Conservation (phyloP, 1,140 invertebrate genomes). For the Drosophila rhopaloa region DNA sequence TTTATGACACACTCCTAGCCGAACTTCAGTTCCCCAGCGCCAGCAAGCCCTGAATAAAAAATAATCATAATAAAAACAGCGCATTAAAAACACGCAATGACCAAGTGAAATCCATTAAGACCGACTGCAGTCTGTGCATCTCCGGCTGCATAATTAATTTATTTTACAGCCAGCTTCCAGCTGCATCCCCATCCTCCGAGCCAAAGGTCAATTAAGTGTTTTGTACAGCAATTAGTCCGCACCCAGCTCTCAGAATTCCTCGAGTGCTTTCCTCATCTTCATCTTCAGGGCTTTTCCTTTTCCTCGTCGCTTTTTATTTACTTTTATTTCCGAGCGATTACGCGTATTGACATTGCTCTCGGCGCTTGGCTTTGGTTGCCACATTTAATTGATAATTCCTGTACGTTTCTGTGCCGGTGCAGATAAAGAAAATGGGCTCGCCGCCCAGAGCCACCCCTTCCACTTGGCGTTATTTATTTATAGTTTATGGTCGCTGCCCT, state of each 20-base stretch:
- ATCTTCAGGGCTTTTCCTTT: background rate
- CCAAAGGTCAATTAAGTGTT: slow-evolving; percentile 76
- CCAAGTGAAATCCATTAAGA: slow-evolving; percentile 73
- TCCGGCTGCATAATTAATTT: slow-evolving; percentile 71
- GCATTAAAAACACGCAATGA: slow-evolving; percentile 62
- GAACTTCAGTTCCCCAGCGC: slow-evolving; percentile 43
- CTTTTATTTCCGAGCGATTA: slow-evolving; percentile 59
- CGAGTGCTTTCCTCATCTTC: slow-evolving; percentile 18
- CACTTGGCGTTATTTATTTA: slow-evolving; percentile 49
- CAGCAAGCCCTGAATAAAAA: slow-evolving; percentile 43
- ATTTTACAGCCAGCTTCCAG: slow-evolving; percentile 40
- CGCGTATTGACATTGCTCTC: slow-evolving; percentile 72
- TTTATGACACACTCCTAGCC: slow-evolving; percentile 70
- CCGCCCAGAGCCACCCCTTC: slow-evolving; percentile 17
- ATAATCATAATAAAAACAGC: slow-evolving; percentile 72
- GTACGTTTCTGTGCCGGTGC: slow-evolving; percentile 45
- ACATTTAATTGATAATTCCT: slow-evolving; percentile 78
- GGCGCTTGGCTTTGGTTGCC: slow-evolving; percentile 38
- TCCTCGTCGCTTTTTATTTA: slow-evolving; percentile 37
- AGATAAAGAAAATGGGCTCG: slow-evolving; percentile 62
- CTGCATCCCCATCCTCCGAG: slow-evolving; percentile 21
- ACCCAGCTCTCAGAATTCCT: slow-evolving; percentile 8
- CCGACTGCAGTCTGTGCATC: slow-evolving; percentile 37
- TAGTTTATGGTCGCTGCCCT: slow-evolving; percentile 48
- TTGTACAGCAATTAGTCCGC: slow-evolving; percentile 64